phyloP scores from a whole-genome alignment of 2,113 vertebrate genomes.

The Okapia johnstoni region DNA sequence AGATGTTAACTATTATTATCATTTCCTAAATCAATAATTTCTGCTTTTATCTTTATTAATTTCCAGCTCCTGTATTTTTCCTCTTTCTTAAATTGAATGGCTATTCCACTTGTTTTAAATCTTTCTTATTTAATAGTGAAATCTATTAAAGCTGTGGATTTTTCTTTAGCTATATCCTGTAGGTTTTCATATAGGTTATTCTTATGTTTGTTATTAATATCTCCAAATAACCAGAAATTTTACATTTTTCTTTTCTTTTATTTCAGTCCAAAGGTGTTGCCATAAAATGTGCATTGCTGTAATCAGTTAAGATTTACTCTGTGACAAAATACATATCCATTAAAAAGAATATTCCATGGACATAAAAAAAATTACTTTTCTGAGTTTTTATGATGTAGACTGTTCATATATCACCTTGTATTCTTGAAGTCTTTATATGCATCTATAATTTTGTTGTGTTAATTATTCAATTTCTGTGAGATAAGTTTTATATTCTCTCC shows the following conservation, averaged over 20 bases:
- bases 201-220: neutral
- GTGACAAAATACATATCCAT: neutral
- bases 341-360: neutral
- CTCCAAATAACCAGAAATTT: neutral
- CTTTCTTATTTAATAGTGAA: conserved; percentile 30
- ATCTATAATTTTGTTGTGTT: neutral
- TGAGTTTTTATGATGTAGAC: neutral
- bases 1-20: conserved; percentile 31
- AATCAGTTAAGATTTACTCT: neutral
- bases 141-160: conserved; percentile 18
- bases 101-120: conserved; percentile 38
- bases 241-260: neutral
- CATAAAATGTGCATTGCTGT: neutral
- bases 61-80: conserved; percentile 55
- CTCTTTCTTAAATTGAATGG: conserved; percentile 63
- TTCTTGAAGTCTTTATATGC: neutral
- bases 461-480: neutral
- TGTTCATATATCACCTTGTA: neutral
- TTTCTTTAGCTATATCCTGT: neutral
- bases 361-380: neutral
- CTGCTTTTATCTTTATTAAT: conserved; percentile 60
- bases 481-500: neutral
- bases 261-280: neutral
- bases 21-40: conserved; percentile 42
- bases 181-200: neutral